A percentile compares a stretch with the other conserved stretches of the same genome.
These are phyloP conservation scores for Anthopleura sola DNA, from an alignment of 64 coral and sea anemone species.

Conservation along the genomic window DNA sequence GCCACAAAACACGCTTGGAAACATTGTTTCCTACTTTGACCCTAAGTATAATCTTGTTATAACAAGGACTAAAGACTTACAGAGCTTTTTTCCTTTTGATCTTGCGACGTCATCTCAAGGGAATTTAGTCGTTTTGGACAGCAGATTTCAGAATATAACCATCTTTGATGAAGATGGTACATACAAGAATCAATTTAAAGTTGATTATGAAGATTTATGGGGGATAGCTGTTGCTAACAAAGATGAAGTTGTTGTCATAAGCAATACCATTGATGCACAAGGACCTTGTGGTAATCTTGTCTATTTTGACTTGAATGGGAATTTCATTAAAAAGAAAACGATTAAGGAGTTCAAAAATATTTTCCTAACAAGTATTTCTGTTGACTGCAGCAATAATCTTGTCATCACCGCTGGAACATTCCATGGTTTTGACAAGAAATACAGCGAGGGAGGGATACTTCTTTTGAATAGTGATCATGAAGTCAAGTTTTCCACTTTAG, in stretches of 20 bases:
- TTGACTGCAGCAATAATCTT: not conserved
- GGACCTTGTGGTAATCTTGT: not conserved
- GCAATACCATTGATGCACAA: not conserved
- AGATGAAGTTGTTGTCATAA: not conserved
- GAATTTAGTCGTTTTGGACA: not conserved
- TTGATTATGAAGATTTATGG: not conserved
- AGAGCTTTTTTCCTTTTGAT: not conserved
- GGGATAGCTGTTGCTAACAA: not conserved
- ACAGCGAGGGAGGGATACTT: not conserved
- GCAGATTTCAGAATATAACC: slow-evolving; percentile 9
- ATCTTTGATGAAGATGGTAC: slow-evolving; percentile 3
- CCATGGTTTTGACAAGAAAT: not conserved
- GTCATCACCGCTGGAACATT: not conserved
- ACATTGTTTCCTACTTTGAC: not conserved
- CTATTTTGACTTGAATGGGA: not conserved
- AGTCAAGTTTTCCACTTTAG: slow-evolving; percentile 15
- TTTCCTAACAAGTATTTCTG: not conserved
- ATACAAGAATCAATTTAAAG: not conserved
- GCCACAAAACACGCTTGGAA: not conserved
- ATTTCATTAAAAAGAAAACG: not conserved
- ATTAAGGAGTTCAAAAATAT: slow-evolving; percentile 1
- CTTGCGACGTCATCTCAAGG: not conserved
- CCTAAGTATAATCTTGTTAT: not conserved
- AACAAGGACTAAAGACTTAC: not conserved
- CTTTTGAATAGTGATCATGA: not conserved